These are phyloP conservation scores for Actinia tenebrosa DNA, from an alignment of 64 coral and sea anemone species.

Conservation along the genomic window DNA sequence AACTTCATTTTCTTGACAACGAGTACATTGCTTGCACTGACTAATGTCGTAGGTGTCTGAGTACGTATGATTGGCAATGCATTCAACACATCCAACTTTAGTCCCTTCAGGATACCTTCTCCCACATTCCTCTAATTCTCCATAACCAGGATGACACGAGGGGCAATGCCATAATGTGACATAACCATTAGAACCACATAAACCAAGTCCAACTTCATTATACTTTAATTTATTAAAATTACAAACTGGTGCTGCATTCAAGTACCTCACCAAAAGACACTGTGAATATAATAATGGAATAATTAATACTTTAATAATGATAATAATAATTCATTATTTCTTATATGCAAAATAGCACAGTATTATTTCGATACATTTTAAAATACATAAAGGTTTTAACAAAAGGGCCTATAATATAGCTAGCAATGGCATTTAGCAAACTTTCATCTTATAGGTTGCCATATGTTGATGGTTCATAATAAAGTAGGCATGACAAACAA, in stretches of 20 bases:
- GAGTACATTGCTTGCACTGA: background rate
- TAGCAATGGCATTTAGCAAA: too few relatives aligned
- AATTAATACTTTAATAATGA: too few relatives aligned
- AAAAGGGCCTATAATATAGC: too few relatives aligned
- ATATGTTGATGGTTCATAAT: too few relatives aligned
- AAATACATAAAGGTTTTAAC: too few relatives aligned
- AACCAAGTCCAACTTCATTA: background rate
- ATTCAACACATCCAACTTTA: background rate
- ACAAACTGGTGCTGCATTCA: background rate
- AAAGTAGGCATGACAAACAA: too few relatives aligned
- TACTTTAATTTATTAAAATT: background rate
- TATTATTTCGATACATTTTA: too few relatives aligned
- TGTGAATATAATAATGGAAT: background rate
- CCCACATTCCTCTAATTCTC: background rate
- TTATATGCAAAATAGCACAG: too few relatives aligned
- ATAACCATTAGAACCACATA: background rate
- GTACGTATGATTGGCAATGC: background rate
- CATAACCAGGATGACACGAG: background rate
- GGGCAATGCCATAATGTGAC: background rate
- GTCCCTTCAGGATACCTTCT: background rate
- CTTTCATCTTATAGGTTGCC: too few relatives aligned
- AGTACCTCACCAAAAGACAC: background rate
- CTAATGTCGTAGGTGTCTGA: background rate
- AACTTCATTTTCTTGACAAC: background rate
- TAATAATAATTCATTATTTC: too few relatives aligned